Percentiles rank a stretch among this genome's conserved stretches.
phyloP scores from a whole-genome alignment of 2,797 vertebrate species.

The Prunella strophiata region DNA sequence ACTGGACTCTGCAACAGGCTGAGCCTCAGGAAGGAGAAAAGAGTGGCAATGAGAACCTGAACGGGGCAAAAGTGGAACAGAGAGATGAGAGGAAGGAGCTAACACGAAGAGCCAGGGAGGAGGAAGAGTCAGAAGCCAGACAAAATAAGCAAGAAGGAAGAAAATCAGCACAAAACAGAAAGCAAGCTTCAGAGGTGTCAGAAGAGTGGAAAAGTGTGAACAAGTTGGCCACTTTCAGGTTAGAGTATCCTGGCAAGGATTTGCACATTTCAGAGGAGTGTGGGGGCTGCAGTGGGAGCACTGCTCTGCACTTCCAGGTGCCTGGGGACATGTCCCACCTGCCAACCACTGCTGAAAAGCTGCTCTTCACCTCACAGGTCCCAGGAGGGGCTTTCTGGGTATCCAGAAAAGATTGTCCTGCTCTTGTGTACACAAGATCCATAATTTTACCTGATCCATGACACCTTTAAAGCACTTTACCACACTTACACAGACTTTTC shows the following conservation, averaged over 20 bases:
- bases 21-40: neutral
- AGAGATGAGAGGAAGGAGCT: neutral
- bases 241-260: neutral
- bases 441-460: neutral
- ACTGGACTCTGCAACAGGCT: neutral
- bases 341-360: neutral
- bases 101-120: neutral
- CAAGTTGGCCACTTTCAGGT: neutral
- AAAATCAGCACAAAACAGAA: neutral
- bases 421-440: neutral
- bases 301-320: neutral
- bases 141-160: neutral
- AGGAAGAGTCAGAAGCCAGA: neutral
- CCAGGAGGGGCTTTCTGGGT: neutral
- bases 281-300: neutral
- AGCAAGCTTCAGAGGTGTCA: neutral
- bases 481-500: neutral
- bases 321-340: neutral
- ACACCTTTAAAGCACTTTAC: neutral
- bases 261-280: neutral
- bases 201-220: neutral
- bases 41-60: neutral
- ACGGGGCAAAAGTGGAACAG: neutral
- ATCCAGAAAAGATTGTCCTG: neutral
- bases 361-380: neutral